These are phyloP conservation scores for Tridacna gigas DNA, from an alignment of 2,888 invertebrate species.

Conservation along the genomic window DNA sequence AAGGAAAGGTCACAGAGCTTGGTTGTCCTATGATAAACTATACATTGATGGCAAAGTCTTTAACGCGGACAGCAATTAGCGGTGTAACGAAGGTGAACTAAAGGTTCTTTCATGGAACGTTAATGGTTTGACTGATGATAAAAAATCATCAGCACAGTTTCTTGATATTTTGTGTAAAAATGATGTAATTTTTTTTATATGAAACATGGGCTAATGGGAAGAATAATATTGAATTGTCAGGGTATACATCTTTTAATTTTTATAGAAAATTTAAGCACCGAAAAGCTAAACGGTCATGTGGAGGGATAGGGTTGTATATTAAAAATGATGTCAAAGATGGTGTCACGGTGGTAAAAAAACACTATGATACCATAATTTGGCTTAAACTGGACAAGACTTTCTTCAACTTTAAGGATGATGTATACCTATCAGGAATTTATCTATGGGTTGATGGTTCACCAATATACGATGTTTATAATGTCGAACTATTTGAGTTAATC, in stretches of 20 bases:
- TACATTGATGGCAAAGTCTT: no score
- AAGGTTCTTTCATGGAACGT: no score
- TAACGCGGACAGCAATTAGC: neutral
- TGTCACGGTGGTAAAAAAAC: neutral
- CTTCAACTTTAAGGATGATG: no score
- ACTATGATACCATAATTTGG: no score
- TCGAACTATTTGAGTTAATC: no score
- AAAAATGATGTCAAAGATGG: conserved; percentile 4
- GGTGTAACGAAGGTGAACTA: conserved; percentile 1
- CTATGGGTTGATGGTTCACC: no score
- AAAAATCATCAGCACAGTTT: conserved; percentile 5
- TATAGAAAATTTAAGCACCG: no score
- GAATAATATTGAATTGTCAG: conserved; percentile 12
- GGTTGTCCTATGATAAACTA: no score
- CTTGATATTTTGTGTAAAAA: neutral
- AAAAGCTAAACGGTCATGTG: neutral
- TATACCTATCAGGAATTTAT: neutral
- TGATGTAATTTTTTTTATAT: conserved; percentile 25
- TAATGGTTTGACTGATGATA: neutral
- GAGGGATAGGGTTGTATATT: conserved; percentile 22
- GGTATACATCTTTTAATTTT: conserved; percentile 21
- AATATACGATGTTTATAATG: no score
- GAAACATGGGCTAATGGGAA: conserved; percentile 10
- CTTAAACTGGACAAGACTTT: no score
- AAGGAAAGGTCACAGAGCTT: no score